phyloP scores from a whole-genome alignment of 2,888 invertebrate species.

The Eristalis tenax region DNA sequence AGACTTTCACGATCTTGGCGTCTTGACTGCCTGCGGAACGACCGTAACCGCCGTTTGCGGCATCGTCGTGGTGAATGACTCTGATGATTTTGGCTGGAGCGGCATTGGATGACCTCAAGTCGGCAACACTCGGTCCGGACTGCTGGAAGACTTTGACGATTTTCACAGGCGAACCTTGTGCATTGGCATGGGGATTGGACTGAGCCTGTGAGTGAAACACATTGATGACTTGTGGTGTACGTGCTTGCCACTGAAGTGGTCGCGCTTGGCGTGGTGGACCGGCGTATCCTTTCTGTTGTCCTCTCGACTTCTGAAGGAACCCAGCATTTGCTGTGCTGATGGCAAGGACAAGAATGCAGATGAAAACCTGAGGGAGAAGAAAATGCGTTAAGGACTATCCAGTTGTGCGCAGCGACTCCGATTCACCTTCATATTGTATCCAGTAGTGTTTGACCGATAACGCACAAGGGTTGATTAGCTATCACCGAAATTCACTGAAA shows the following conservation, averaged over 20 bases:
- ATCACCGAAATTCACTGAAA: slow-evolving; percentile 2
- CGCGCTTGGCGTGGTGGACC: neutral
- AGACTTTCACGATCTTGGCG: slow-evolving; percentile 4
- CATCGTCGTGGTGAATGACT: neutral
- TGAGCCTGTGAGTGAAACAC: neutral
- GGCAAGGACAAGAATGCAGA: slow-evolving; percentile 19
- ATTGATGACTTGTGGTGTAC: neutral
- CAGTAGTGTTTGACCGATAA: neutral
- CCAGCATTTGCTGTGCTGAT: neutral
- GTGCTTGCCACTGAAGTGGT: neutral
- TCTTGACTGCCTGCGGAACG: neutral
- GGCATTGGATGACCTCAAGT: neutral
- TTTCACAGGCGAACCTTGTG: neutral
- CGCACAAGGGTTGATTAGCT: neutral
- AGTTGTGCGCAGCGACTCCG: neutral
- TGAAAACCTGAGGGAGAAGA: slow-evolving; percentile 3
- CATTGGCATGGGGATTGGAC: neutral
- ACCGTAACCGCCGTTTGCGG: neutral
- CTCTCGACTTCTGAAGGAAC: neutral
- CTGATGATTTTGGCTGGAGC: slow-evolving; percentile 4
- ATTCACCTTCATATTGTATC: slow-evolving; percentile 23
- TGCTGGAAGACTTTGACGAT: neutral
- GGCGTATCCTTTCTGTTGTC: neutral
- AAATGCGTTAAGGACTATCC: neutral
- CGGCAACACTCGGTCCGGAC: neutral